These are phyloP conservation scores for Caranx ignobilis DNA, from an alignment of 2,113 vertebrate genomes.

Conservation along the genomic window DNA sequence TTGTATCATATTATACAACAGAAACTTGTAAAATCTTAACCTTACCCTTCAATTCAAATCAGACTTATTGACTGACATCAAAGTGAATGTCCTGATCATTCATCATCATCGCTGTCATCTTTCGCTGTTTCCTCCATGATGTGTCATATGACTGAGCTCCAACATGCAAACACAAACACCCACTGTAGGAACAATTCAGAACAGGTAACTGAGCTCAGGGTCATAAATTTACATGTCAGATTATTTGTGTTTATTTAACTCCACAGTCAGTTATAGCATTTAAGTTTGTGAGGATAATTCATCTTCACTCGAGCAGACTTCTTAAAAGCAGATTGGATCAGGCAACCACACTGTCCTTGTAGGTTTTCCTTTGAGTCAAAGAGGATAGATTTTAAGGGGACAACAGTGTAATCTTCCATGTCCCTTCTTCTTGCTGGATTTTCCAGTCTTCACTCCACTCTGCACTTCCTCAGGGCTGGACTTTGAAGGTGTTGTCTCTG, in stretches of 20 bases:
- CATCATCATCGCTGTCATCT: neutral
- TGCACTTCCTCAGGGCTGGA: neutral
- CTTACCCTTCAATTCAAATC: neutral
- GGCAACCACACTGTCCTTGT: neutral
- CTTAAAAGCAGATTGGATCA: neutral
- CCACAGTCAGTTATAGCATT: neutral
- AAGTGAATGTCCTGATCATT: conserved; percentile 7
- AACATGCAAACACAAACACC: neutral
- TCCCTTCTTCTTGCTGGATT: neutral
- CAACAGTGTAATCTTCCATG: neutral
- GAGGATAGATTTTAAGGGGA: neutral
- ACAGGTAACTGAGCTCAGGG: neutral
- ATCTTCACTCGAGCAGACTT: neutral
- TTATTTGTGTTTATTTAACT: neutral
- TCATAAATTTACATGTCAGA: neutral
- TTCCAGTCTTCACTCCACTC: neutral
- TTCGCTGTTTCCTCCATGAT: neutral
- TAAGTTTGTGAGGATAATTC: neutral
- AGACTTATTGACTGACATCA: neutral
- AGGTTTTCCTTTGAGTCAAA: neutral
- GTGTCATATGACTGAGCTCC: conserved; percentile 35
- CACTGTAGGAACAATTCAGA: neutral
- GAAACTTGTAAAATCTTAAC: neutral
- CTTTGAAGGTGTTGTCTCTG: conserved; percentile 56
- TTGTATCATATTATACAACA: neutral